phyloP scores from a whole-genome alignment of 1,140 invertebrate species.

The Drosophila busckii region DNA sequence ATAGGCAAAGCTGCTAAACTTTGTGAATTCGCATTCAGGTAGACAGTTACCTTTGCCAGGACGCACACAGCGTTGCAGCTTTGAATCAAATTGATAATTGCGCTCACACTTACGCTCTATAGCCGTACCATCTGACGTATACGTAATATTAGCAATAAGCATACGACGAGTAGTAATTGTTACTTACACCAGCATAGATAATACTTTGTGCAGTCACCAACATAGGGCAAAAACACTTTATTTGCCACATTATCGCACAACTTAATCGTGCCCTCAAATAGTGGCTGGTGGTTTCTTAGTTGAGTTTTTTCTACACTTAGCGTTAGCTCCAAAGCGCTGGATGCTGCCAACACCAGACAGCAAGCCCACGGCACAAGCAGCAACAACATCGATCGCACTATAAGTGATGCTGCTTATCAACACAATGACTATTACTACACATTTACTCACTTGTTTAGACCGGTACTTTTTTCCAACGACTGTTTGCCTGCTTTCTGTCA shows the following conservation, averaged over 20 bases:
- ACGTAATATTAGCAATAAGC: too few species aligned
- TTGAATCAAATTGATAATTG: conserved; percentile 38
- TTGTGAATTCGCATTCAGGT: conserved; percentile 16
- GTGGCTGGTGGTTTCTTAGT: not conserved
- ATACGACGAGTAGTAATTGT: too few species aligned
- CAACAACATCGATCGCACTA: conserved; percentile 5
- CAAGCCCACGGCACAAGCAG: not conserved
- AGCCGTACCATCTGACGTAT: conserved; percentile 34
- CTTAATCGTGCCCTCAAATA: conserved; percentile 25
- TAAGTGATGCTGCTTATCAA: too few species aligned
- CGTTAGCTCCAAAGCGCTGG: not conserved
- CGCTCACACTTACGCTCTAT: conserved; percentile 32
- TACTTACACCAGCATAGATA: conserved; percentile 52
- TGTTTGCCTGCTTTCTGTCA: not conserved
- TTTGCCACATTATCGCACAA: conserved; percentile 43
- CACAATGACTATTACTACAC: not conserved
- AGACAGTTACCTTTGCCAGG: conserved; percentile 9
- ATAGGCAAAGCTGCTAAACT: conserved; percentile 49
- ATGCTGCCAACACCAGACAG: not conserved
- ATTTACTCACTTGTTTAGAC: conserved; percentile 13
- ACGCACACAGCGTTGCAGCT: conserved; percentile 41
- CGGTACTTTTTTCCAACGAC: not conserved
- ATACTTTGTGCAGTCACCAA: conserved; percentile 52
- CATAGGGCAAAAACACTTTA: conserved; percentile 51
- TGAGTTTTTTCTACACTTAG: not conserved